A percentile compares a stretch with the other conserved stretches of the same genome.
phyloP scores from a whole-genome alignment of 2,888 invertebrate species.

The Cephus pulcher region DNA sequence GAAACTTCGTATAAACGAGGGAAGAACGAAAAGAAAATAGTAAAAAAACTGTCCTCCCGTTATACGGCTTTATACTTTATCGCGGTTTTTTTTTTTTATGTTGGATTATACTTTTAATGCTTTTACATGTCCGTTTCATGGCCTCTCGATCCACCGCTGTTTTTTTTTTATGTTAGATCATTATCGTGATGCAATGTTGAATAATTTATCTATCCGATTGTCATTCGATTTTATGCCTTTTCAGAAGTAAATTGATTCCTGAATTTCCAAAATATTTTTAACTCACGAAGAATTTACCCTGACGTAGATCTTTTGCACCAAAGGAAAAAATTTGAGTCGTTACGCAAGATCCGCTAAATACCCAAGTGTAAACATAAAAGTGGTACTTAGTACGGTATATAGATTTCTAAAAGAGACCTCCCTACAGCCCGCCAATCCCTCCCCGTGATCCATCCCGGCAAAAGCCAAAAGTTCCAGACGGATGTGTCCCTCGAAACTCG shows the following conservation, averaged over 20 bases:
- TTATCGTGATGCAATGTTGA: not conserved
- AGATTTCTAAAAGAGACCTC: not conserved
- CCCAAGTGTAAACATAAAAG: not conserved
- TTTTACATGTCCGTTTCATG: not conserved
- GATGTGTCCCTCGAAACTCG: not conserved
- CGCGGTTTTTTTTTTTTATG: not conserved
- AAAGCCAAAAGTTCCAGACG: not conserved
- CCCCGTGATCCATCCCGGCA: not conserved
- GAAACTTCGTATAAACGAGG: not conserved
- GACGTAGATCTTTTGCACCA: too few species aligned
- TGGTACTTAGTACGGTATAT: not conserved
- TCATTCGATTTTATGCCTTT: too few species aligned
- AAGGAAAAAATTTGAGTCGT: too few species aligned
- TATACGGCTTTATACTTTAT: not conserved
- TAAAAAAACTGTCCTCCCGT: not conserved
- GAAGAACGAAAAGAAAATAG: not conserved
- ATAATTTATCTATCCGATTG: not conserved
- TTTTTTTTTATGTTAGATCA: not conserved
- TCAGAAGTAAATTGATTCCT: too few species aligned
- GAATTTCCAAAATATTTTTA: too few species aligned
- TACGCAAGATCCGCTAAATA: not conserved
- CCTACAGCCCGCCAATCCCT: not conserved
- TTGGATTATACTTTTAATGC: not conserved
- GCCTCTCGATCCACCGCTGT: not conserved
- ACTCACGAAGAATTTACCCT: rapidly evolving